Conservation (phyloP, 2,797 vertebrate species). For the Thamnophis elegans region DNA sequence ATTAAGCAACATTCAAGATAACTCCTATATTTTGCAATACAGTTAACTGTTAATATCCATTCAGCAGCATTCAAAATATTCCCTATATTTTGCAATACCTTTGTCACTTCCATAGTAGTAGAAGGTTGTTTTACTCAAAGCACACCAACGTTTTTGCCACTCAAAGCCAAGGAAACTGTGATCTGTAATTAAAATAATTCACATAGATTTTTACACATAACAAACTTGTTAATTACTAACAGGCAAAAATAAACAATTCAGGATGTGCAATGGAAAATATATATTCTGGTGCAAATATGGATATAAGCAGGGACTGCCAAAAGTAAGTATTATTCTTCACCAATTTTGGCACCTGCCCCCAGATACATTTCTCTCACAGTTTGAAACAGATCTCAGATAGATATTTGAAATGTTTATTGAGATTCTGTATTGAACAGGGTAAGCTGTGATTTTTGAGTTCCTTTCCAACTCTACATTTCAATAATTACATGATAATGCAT, state of each 20-base stretch:
- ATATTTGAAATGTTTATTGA: neutral
- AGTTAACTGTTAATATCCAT: constrained; percentile 1
- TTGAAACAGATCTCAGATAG: neutral
- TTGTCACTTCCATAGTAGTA: constrained; percentile 96
- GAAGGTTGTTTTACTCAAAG: constrained; percentile 84
- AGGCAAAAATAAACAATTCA: neutral
- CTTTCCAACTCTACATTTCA: neutral
- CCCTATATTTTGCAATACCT: constrained; percentile 73
- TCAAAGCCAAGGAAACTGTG: constrained; percentile 96
- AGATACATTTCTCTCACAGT: neutral
- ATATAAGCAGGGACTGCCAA: neutral
- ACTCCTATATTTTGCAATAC: constrained; percentile 65
- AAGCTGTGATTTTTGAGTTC: neutral
- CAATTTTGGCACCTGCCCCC: neutral
- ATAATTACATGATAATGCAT: neutral
- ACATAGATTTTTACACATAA: neutral
- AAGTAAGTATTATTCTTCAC: neutral
- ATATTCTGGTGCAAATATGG: neutral
- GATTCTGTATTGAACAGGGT: neutral
- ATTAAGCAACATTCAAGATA: constrained; percentile 5
- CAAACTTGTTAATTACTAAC: neutral
- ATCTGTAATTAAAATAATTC: constrained; percentile 74
- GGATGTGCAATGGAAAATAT: neutral
- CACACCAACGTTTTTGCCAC: constrained; percentile 98
- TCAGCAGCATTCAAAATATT: neutral